phyloP scores from a whole-genome alignment of 1,140 invertebrate species.

The Drosophila varians region DNA sequence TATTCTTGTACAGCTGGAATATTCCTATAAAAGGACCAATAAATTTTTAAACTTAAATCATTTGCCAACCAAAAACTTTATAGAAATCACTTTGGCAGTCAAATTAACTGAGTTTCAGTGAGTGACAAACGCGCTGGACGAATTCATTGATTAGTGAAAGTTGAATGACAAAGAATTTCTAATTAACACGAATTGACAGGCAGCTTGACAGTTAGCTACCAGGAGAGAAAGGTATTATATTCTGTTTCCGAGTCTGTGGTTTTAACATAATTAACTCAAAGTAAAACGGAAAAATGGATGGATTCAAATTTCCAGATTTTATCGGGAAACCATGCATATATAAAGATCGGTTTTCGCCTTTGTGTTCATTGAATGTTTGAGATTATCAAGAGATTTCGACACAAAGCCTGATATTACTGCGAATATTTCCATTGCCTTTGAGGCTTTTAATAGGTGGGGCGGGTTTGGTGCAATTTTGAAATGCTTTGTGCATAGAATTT shows the following conservation, averaged over 20 bases:
- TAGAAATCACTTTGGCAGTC: conserved; percentile 10
- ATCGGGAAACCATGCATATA: no score
- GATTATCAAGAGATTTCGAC: conserved; percentile 22
- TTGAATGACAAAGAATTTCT: conserved; percentile 56
- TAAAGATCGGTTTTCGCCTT: background rate
- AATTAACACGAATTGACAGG: conserved; percentile 71
- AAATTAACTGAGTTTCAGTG: conserved; percentile 30
- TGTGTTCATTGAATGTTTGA: conserved; percentile 10
- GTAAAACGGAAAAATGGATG: conserved; percentile 19
- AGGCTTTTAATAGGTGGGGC: conserved; percentile 8
- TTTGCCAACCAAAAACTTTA: background rate
- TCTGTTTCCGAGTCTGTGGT: conserved; percentile 15
- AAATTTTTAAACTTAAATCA: background rate
- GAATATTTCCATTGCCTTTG: conserved; percentile 16
- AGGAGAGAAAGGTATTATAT: background rate
- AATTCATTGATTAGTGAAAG: background rate
- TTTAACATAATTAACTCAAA: conserved; percentile 75
- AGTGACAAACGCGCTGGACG: conserved; percentile 23
- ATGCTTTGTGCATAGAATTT: conserved; percentile 64
- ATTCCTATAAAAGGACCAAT: no score
- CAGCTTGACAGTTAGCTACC: conserved; percentile 50
- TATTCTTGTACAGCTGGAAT: no score
- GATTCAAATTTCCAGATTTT: no score
- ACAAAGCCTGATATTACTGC: conserved; percentile 44
- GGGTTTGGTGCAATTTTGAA: conserved; percentile 39